These are phyloP conservation scores for Phasianus colchicus DNA, from an alignment of 2,113 vertebrate genomes.

Conservation along the genomic window DNA sequence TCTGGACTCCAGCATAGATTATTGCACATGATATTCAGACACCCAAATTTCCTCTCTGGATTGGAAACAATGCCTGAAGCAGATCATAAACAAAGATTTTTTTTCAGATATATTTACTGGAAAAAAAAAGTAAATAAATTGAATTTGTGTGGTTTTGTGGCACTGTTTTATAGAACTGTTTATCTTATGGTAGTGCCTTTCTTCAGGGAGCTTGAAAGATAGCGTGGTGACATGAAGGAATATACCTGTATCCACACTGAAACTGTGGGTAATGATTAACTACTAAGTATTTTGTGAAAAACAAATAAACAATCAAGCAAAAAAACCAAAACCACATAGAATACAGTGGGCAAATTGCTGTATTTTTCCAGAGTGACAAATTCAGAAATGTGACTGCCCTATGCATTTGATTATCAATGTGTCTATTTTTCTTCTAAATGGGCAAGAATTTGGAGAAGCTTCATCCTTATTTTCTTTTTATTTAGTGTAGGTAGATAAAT, in stretches of 20 bases:
- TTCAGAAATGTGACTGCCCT: background rate
- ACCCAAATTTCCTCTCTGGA: background rate
- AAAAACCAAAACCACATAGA: background rate
- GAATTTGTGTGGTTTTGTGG: background rate
- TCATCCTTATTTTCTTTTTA: background rate
- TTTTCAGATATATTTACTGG: background rate
- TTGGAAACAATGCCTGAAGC: background rate
- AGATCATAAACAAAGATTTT: background rate
- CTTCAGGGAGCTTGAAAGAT: background rate
- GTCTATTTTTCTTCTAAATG: background rate
- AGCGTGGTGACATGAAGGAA: slow-evolving; percentile 18
- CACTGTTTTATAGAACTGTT: background rate
- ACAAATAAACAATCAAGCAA: too few species aligned
- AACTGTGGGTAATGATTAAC: slow-evolving; percentile 35
- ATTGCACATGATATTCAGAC: background rate
- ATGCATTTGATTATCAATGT: background rate
- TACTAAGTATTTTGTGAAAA: background rate
- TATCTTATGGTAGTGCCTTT: slow-evolving; percentile 1
- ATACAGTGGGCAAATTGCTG: background rate
- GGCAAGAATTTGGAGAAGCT: background rate
- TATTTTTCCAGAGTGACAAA: background rate
- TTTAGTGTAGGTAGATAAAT: background rate
- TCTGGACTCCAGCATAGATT: slow-evolving; percentile 1
- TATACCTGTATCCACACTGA: slow-evolving; percentile 37
- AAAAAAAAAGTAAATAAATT: background rate